A percentile compares a stretch with the other conserved stretches of the same genome.
phyloP scores from a whole-genome alignment of 2,888 invertebrate species.

The Timema cristinae region DNA sequence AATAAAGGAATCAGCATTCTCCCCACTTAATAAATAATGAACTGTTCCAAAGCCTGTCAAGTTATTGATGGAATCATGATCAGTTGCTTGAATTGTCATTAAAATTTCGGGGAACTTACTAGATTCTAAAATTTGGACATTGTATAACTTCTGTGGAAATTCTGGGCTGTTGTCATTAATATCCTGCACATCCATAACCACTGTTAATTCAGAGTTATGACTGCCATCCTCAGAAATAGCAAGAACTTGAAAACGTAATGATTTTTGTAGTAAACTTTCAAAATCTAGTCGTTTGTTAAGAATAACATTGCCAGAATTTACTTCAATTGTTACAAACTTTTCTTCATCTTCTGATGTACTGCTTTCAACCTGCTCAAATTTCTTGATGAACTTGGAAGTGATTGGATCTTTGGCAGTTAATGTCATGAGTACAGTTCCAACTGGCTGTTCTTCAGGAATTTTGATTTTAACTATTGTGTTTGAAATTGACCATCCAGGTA shows the following conservation, averaged over 20 bases:
- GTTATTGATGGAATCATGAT: conserved; percentile 58
- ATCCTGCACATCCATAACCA: conserved; percentile 67
- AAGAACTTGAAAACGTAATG: conserved; percentile 47
- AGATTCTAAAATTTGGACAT: conserved; percentile 67
- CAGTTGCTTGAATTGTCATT: conserved; percentile 64
- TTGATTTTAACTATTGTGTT: conserved; percentile 63
- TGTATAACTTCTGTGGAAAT: conserved; percentile 60
- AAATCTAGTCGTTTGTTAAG: conserved; percentile 72
- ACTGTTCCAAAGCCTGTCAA: conserved; percentile 66
- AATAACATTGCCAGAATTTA: conserved; percentile 62
- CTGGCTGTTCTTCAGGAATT: conserved; percentile 71
- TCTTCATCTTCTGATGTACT: conserved; percentile 58
- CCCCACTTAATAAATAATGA: conserved; percentile 66
- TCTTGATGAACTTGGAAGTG: conserved; percentile 58
- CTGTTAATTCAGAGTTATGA: conserved; percentile 55
- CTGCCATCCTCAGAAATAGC: conserved; percentile 44
- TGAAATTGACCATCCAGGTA: conserved; percentile 67
- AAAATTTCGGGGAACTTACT: conserved; percentile 62
- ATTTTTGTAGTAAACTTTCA: conserved; percentile 55
- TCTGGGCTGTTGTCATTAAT: conserved; percentile 74
- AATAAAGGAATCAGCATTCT: conserved; percentile 67
- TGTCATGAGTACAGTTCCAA: conserved; percentile 66
- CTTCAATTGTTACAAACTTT: conserved; percentile 48
- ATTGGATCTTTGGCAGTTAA: conserved; percentile 68
- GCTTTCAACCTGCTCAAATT: conserved; percentile 43